Conservation (phyloP, 2,113 vertebrate genomes). For the Oncorhynchus tshawytscha region DNA sequence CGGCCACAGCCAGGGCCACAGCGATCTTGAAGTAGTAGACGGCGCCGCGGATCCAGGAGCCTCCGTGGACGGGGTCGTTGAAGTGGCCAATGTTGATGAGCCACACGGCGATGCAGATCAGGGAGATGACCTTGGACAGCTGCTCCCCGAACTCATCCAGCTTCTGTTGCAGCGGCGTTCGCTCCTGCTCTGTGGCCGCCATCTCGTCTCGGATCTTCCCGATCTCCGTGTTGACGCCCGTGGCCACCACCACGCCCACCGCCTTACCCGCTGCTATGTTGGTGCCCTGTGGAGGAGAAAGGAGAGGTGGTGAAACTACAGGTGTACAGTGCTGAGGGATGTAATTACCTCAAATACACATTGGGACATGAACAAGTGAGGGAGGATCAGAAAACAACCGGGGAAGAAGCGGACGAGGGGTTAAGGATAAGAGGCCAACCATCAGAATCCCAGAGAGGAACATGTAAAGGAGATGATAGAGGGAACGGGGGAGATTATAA, state of each 20-base stretch:
- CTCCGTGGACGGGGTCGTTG: slow-evolving; percentile 94
- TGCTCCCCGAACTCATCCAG: slow-evolving; percentile 97
- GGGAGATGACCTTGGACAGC: slow-evolving; percentile 94
- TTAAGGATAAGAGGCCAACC: too few species aligned
- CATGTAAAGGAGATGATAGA: neutral
- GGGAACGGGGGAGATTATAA: neutral
- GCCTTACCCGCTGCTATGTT: slow-evolving; percentile 97
- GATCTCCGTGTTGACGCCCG: slow-evolving; percentile 91
- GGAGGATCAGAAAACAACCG: too few species aligned
- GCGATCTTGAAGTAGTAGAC: slow-evolving; percentile 99
- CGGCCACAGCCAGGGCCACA: slow-evolving; percentile 93
- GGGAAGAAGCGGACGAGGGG: too few species aligned
- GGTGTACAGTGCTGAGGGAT: neutral
- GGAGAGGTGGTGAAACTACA: neutral
- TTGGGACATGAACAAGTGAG: too few species aligned
- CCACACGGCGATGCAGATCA: slow-evolving; percentile 98
- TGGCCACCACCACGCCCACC: slow-evolving; percentile 92
- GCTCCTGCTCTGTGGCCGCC: slow-evolving; percentile 94
- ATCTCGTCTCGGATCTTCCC: slow-evolving; percentile 98
- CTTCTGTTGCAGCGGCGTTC: slow-evolving; percentile 95
- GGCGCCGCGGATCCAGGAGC: slow-evolving; percentile 97
- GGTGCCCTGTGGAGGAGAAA: slow-evolving; percentile 78
- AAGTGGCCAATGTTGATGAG: slow-evolving; percentile 99
- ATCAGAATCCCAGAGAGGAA: too few species aligned
- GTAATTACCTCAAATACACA: too few species aligned